These are phyloP conservation scores for Zapornia atra DNA, from an alignment of 2,113 vertebrate genomes.

Conservation along the genomic window DNA sequence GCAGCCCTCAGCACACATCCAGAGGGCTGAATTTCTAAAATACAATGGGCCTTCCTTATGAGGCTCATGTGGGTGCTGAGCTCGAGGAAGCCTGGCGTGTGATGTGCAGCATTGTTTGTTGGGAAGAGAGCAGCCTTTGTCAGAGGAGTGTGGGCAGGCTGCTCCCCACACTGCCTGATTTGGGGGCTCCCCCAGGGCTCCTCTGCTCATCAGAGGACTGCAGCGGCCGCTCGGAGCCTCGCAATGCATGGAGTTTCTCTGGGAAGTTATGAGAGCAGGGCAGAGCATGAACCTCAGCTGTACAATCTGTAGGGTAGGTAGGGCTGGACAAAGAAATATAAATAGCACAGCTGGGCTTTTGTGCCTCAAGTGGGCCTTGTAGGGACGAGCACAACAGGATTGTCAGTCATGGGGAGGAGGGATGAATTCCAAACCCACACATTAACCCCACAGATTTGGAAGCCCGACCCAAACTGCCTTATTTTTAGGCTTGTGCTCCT, in stretches of 20 bases:
- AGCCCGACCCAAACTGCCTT: background rate
- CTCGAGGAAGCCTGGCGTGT: background rate
- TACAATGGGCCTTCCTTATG: background rate
- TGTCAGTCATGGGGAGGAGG: background rate
- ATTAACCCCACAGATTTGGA: rapidly evolving
- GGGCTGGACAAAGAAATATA: background rate
- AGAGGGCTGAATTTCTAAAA: background rate
- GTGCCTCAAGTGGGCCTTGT: conserved; percentile 44
- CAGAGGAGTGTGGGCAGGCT: rapidly evolving
- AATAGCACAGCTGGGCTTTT: conserved; percentile 49
- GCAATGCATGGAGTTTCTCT: rapidly evolving
- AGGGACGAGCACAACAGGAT: background rate
- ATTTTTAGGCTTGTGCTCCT: background rate
- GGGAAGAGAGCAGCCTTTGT: background rate
- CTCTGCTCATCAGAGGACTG: background rate
- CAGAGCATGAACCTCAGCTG: background rate
- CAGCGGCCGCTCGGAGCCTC: rapidly evolving
- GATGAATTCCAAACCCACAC: background rate
- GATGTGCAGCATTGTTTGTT: background rate
- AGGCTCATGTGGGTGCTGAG: background rate
- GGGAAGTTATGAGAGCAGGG: background rate
- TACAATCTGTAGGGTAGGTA: background rate
- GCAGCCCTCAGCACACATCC: rapidly evolving
- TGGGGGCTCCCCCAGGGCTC: rapidly evolving
- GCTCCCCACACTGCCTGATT: rapidly evolving